Evolutionary conservation across 2,888 invertebrate genomes (phyloP), one percentile per base, ranked within the genome.

Genomic region (Byasa hedistus): DNA sequence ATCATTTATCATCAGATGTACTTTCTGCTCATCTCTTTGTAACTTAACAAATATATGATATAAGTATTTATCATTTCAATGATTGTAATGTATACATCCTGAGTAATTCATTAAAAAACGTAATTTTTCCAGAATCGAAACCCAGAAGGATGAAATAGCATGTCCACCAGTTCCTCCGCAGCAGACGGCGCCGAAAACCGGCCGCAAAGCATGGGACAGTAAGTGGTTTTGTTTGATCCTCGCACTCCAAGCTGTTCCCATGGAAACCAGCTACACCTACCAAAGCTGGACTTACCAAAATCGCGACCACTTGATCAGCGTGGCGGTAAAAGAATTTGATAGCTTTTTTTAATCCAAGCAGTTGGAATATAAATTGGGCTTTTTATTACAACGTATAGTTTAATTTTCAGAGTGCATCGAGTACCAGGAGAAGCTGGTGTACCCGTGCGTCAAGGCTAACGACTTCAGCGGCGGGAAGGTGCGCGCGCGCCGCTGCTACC

Each of bases 121-220:
- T 12, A 2, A 55, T 15, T 23, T 7, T 55, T 23, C 22, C 22
- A 56, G 56, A 19, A 19, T 19, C 5, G 56, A 3, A 17, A 3
- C 32, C 1, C 15, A 19, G 19, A 27, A 27, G 15, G 24, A 22
- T n/a, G 24, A 59, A n/a, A 24, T 7, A 12, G 48, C 19, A 7
- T 65, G 65, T 27, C 55, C n/a, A 7, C 65, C 65, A 0, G 22
- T 65, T 1, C 27, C 65, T 1, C 24, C 21, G 1, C 32, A 63
- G 21, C 23, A 73, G 44, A 82, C 81, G 0, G 24, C 75, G 0
- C 56, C 61, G 0, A 76, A 69, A 64, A 82, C 73, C 0, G 80
- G 80, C 0, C 73, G 73, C 64, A 82, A 79, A 39, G 76, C 81
- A 0, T 79, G 76, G 72, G 81, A 82, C 57, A 82, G 82, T 82